Conservation (phyloP, 2,797 vertebrate species). For the Halcyon leucocephala region DNA sequence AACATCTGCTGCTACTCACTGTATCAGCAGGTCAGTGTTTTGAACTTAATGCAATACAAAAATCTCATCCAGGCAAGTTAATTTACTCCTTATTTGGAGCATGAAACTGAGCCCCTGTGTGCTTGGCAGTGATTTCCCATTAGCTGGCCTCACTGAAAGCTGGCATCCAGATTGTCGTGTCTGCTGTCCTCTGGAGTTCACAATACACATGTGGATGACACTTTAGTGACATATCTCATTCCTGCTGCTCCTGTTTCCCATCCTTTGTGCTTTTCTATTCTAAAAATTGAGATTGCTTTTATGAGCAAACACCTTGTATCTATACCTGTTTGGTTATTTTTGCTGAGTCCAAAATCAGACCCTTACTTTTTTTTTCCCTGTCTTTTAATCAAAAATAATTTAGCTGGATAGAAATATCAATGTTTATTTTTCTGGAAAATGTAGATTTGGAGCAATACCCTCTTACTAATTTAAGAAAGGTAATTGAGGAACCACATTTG, state of each 20-base stretch:
- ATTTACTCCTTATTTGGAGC: neutral
- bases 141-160: neutral
- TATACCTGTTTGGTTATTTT: neutral
- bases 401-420: neutral
- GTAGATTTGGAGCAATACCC: neutral
- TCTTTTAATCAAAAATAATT: neutral
- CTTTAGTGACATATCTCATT: neutral
- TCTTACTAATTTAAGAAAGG: neutral
- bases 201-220: neutral
- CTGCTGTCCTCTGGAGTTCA: neutral
- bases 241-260: neutral
- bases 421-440: neutral
- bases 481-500: neutral
- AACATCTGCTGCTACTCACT: neutral
- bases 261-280: neutral
- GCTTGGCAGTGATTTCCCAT: neutral
- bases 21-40: neutral
- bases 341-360: neutral
- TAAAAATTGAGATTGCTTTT: neutral
- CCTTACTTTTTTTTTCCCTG: neutral
- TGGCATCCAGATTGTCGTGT: neutral
- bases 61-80: neutral
- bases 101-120: neutral
- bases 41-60: neutral
- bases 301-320: neutral